Evolutionary conservation across 1,140 invertebrate species (phyloP), one percentile per base, ranked within the genome.

Genomic region (Calliphora vicina): DNA sequence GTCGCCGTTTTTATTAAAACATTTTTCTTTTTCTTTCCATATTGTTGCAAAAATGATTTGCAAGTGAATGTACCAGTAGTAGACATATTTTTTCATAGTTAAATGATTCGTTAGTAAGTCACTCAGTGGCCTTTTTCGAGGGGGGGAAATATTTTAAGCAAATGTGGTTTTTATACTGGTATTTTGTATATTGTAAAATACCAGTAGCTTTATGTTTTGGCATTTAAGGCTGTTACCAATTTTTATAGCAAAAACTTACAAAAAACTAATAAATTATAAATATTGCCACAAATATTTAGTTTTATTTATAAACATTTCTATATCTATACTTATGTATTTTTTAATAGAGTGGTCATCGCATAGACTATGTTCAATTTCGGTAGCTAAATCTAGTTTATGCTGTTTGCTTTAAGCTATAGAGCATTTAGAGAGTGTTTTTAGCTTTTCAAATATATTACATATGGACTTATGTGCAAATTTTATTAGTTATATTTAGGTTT

Each of bases 181-280:
- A 45, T 13, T 50, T 50, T 50, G 12, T 50, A 1, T 2, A 4
- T 50, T 15, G 12, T 50, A 6, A 43, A 78, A 78, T 78, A 78
- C 74, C 74, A 78, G 74, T 78, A 78, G 74, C 74, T 67, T 78
- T 78, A 43, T 42, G 20, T 23, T 29, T 78, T 78, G 35, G 74
- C 74, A 78, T 78, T 78, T 78, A 78, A 78, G 74, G 35, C 74
- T 78, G 74, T 78, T 78, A 45, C 74, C 35, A 74, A 74, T 74
- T 74, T 74, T 74, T 35, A 43, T 43, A n/a, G 35, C 8, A 35
- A 35, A 35, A 35, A 35, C 5, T 35, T 35, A 23, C 2, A 43
- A 17, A 23, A 78, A 78, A 29, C 26, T 35, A 74, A 74, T 78
- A 23, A 43, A 78, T 78, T 43, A 78, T 76, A 42, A 26, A 27